Percentiles rank a stretch among this genome's conserved stretches.
These are phyloP conservation scores for Vicugna pacos DNA, from an alignment of 2,113 vertebrate genomes.

Conservation along the genomic window DNA sequence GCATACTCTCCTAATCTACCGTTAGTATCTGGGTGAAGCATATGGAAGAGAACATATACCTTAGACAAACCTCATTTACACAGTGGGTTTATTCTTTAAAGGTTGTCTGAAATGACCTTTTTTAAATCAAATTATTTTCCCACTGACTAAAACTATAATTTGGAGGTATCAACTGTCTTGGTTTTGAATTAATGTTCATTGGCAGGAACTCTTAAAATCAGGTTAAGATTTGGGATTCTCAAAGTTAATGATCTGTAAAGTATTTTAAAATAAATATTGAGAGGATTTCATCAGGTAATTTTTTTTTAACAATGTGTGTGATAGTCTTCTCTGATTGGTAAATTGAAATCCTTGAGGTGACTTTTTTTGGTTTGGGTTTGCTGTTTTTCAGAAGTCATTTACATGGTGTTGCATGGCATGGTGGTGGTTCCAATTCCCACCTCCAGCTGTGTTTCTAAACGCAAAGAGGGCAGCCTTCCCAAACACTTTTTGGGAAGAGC, in stretches of 20 bases:
- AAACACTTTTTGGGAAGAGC: not conserved
- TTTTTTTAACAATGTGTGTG: not conserved
- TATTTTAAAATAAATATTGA: slow-evolving; percentile 49
- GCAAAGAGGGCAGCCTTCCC: not conserved
- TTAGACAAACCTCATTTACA: not conserved
- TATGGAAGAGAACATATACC: not conserved
- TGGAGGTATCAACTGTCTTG: not conserved
- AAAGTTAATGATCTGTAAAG: slow-evolving; percentile 23
- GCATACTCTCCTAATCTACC: not conserved
- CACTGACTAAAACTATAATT: slow-evolving; percentile 10
- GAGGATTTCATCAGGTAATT: not conserved
- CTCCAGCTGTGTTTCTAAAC: not conserved
- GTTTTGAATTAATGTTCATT: slow-evolving; percentile 43
- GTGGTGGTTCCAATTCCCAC: not conserved
- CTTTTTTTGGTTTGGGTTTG: not conserved
- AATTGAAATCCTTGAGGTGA: not conserved
- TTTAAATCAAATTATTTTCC: slow-evolving; percentile 41
- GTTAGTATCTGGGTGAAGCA: not conserved
- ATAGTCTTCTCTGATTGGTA: not conserved
- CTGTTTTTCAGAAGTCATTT: not conserved
- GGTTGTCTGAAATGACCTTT: not conserved
- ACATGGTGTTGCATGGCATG: not conserved
- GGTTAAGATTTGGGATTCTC: not conserved
- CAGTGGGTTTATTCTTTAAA: not conserved
- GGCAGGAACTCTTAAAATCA: slow-evolving; percentile 39